A percentile compares a stretch with the other conserved stretches of the same genome.
Evolutionary conservation across 2,797 vertebrate species (phyloP).

Genomic region (Spinibarbus caldwelli): DNA sequence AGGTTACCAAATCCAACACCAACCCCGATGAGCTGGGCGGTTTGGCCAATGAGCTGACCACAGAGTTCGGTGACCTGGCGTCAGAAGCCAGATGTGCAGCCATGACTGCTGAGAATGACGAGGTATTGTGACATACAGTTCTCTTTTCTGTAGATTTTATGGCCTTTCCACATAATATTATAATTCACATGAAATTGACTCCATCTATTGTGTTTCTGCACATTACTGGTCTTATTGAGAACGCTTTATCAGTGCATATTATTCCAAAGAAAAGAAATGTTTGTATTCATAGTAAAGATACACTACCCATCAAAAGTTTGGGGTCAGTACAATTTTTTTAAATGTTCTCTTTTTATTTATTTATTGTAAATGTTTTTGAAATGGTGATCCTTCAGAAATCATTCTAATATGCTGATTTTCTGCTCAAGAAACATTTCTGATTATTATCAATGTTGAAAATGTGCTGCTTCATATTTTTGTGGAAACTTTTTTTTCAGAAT

Average conservation of each 20-base stretch:
- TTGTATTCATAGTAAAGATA: not conserved
- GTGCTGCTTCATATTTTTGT: no score
- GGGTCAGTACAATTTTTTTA: not conserved
- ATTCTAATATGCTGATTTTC: no score
- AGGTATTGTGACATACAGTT: constrained; percentile 75
- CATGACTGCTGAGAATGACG: constrained; percentile 91
- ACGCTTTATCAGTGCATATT: no score
- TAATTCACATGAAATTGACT: not conserved
- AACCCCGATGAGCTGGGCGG: constrained; percentile 94
- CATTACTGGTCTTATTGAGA: not conserved
- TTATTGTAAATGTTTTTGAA: no score
- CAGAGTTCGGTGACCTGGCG: constrained; percentile 91
- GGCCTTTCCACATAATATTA: not conserved
- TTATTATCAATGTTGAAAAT: no score
- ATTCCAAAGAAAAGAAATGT: no score
- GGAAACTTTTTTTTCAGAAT: no score
- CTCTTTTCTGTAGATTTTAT: not conserved
- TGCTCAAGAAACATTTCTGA: no score
- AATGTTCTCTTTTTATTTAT: no score
- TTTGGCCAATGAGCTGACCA: constrained; percentile 93
- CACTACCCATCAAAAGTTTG: not conserved
- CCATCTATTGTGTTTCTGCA: not conserved
- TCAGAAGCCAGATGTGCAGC: constrained; percentile 91
- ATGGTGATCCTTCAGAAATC: not conserved
- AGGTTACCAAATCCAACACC: constrained; percentile 97